Evolutionary conservation across 2,888 invertebrate species (phyloP), one percentile per base, ranked within the genome.

Genomic region (Orchestes rusci): DNA sequence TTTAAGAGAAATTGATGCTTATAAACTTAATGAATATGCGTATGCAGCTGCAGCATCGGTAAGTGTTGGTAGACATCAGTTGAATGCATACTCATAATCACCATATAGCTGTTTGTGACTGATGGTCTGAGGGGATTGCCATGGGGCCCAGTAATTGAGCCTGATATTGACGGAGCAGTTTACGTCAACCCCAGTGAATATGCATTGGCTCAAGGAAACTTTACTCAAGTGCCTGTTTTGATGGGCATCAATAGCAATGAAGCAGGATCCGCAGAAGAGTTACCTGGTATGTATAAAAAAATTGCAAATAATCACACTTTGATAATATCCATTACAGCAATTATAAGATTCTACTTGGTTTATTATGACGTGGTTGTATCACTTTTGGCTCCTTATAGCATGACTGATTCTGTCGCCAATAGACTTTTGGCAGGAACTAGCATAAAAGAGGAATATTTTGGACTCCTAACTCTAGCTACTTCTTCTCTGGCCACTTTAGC

Each of bases 181-280:
- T 34, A 55, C 1, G 37, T 46, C 1, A 39, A 43, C 3, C 46
- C 48, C 17, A 57, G 53, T 29, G 47, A 56, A 18, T 38, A 52
- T 30, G 19, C 35, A 16, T 38, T 57, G 10, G 19, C 12, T 4
- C 37, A 17, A 5, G 57, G 58, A 16, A 27, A 50, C 12, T 56
- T 56, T 20, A 28, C 39, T 16, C 37, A 40, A 43, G 53, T 74
- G 19, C 73, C 74, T 3, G 53, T 73, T 1, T 71, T 75, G 68
- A 71, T 75, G 3, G 75, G 75, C 2, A 19, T 33, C 12, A 40
- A 40, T 20, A 40, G 40, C 16, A 12, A 40, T 5, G 40, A 40
- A 33, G 40, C 40, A 15, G 32, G 17, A 10, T 19, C 23, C 17
- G 32, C 29, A 20, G 33, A 10, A 3, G 23, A n/a, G n/a, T n/a